Evolutionary conservation across 2,888 invertebrate genomes (phyloP).

Genomic region (Andricus quercusramuli): DNA sequence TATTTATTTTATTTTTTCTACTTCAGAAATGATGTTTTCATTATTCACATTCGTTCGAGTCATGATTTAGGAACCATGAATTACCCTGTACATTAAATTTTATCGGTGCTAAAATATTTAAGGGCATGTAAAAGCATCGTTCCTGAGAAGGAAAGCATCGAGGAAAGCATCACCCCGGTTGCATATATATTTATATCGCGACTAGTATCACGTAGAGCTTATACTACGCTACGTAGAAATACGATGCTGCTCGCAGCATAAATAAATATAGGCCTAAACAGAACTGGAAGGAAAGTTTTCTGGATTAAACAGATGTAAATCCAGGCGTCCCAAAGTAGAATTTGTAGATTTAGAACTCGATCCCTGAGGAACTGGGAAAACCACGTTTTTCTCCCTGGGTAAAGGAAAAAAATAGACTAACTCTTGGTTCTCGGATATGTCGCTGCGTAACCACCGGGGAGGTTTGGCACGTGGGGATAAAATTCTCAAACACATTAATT

Average conservation of each 20-base stretch:
- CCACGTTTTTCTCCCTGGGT: constrained; percentile 22
- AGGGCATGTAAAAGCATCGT: constrained; percentile 11
- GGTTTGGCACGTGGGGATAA: constrained; percentile 30
- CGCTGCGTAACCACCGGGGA: constrained; percentile 8
- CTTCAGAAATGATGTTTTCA: not conserved
- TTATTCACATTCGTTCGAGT: not conserved
- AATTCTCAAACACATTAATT: constrained; percentile 53
- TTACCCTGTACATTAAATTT: not conserved
- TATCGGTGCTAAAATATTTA: not conserved
- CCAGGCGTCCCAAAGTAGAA: constrained; percentile 8
- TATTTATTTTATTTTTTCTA: too few relatives aligned
- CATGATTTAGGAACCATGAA: constrained; percentile 3
- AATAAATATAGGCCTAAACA: constrained; percentile 33
- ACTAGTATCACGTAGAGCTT: constrained; percentile 1
- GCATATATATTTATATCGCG: constrained; percentile 4
- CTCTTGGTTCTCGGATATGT: constrained; percentile 16
- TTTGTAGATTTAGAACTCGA: constrained; percentile 20
- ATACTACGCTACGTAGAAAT: constrained; percentile 6
- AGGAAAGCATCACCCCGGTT: not conserved
- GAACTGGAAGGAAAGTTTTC: not conserved
- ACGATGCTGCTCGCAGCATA: constrained; percentile 18
- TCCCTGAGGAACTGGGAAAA: not conserved
- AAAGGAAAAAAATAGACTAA: not conserved
- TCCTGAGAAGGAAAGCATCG: not conserved
- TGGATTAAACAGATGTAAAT: constrained; percentile 11